Evolutionary conservation across 2,797 vertebrate genomes (phyloP).

Genomic region (Neosalanx taihuensis): DNA sequence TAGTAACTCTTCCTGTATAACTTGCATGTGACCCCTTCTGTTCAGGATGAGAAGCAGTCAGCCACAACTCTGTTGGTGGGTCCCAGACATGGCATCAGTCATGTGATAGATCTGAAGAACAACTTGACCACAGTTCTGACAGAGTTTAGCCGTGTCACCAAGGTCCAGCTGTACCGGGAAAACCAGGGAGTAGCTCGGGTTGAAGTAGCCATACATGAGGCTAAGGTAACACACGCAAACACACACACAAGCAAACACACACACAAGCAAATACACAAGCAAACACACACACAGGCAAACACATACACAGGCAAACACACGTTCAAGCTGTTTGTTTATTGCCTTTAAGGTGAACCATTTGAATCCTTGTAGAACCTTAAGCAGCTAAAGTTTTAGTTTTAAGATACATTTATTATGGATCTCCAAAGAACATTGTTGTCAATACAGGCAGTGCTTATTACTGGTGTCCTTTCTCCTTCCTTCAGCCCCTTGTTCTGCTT

Average conservation of each 20-base stretch:
- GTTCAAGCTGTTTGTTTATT: neutral
- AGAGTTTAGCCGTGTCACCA: conserved; percentile 94
- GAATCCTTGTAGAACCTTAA: too few relatives aligned
- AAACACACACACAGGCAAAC: neutral
- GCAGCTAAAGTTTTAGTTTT: too few relatives aligned
- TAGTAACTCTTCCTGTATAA: too few relatives aligned
- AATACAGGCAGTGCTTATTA: conserved; percentile 54
- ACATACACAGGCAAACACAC: neutral
- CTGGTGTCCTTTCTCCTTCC: conserved; percentile 44
- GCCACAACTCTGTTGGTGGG: conserved; percentile 94
- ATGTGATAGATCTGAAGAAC: conserved; percentile 98
- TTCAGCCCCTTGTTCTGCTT: conserved; percentile 90
- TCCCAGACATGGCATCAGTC: conserved; percentile 95
- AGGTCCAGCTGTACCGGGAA: conserved; percentile 95
- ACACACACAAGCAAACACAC: too few relatives aligned
- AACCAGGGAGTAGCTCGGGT: conserved; percentile 95
- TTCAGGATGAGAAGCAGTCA: conserved; percentile 92
- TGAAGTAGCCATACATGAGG: conserved; percentile 92
- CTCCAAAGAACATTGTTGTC: conserved; percentile 25
- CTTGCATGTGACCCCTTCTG: neutral
- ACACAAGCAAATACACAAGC: neutral
- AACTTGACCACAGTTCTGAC: conserved; percentile 97
- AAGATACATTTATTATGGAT: too few relatives aligned
- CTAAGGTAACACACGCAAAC: conserved; percentile 78
- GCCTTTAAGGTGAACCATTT: too few relatives aligned